Percentiles rank a stretch among this genome's conserved stretches.
phyloP scores from a whole-genome alignment of 1,140 invertebrate genomes.

The Achatina immaculata region DNA sequence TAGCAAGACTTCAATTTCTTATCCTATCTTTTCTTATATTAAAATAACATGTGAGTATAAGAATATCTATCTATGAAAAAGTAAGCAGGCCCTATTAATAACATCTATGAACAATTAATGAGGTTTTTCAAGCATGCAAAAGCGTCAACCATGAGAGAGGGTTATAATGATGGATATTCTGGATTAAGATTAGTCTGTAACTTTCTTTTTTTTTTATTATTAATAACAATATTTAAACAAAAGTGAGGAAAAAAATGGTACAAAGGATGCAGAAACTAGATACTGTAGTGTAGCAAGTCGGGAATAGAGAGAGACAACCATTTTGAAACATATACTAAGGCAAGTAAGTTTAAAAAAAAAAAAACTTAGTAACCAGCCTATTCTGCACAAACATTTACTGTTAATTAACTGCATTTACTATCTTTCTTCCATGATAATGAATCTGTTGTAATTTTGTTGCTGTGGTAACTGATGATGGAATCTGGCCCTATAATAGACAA shows the following conservation, averaged over 20 bases:
- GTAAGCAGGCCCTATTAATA: constrained; percentile 35
- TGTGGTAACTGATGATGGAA: neutral
- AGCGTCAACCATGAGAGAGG: constrained; percentile 39
- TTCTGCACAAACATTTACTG: neutral
- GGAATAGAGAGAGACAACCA: constrained; percentile 25
- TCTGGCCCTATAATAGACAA: neutral
- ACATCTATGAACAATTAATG: constrained; percentile 35
- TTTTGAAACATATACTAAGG: constrained; percentile 14
- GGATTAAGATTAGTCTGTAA: constrained; percentile 22
- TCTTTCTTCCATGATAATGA: neutral
- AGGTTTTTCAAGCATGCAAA: constrained; percentile 36
- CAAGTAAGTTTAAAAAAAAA: constrained; percentile 12
- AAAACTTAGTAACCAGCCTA: neutral
- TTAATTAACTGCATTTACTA: neutral
- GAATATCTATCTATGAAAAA: neutral
- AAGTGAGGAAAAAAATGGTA: constrained; percentile 29
- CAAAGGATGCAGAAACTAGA: constrained; percentile 30
- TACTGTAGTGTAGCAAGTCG: constrained; percentile 22
- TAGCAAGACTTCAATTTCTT: no score
- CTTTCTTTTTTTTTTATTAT: constrained; percentile 10
- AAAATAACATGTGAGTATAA: neutral
- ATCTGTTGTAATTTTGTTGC: no score
- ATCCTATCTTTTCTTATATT: neutral
- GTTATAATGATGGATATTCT: constrained; percentile 25
- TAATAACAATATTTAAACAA: constrained; percentile 8